A percentile compares a stretch with the other conserved stretches of the same genome.
Evolutionary conservation across 2,797 vertebrate genomes (phyloP).

Genomic region (Acrossocheilus wenchowensis): DNA sequence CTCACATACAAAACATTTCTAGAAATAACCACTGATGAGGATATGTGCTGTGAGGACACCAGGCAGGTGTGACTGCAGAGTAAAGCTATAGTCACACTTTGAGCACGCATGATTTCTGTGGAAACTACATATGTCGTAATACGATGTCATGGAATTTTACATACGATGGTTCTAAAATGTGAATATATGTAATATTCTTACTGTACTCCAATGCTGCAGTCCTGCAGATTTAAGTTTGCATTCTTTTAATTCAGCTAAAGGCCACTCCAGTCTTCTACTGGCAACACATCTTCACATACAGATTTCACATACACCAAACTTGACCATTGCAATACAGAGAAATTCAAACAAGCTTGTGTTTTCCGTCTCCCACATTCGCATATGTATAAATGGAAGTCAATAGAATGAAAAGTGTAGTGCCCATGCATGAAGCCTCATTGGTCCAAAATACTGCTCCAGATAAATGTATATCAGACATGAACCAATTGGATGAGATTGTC

Average conservation of each 20-base stretch:
- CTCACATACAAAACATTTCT: conserved; percentile 46
- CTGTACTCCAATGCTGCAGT: background rate
- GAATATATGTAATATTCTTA: background rate
- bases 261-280: background rate
- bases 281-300: background rate
- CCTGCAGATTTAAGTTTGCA: background rate
- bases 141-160: background rate
- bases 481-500: too few relatives aligned
- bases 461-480: too few relatives aligned
- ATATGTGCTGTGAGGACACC: background rate
- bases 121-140: too few relatives aligned
- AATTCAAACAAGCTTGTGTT: background rate
- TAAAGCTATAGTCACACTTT: background rate
- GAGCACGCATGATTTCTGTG: too few relatives aligned
- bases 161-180: background rate
- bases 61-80: background rate
- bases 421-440: too few relatives aligned
- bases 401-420: too few relatives aligned
- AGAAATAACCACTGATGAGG: conserved; percentile 44
- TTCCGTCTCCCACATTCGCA: too few relatives aligned
- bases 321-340: background rate
- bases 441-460: too few relatives aligned
- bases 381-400: too few relatives aligned
- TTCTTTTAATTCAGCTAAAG: background rate
- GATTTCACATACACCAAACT: background rate